These are phyloP conservation scores for Isichthys henryi DNA, from an alignment of 2,113 vertebrate species.

Conservation along the genomic window DNA sequence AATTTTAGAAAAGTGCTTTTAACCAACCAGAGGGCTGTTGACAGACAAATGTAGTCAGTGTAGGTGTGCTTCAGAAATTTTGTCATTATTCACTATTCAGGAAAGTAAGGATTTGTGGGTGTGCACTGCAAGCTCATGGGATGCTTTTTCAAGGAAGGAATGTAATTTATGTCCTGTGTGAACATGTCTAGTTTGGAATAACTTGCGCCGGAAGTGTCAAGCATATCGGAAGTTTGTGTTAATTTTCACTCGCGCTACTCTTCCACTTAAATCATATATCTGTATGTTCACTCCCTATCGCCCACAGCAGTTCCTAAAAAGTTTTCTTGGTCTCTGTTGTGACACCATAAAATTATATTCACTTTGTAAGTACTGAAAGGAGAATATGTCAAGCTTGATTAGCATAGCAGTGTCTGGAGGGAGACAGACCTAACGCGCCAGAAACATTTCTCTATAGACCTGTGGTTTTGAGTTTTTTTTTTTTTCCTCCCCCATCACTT, in stretches of 20 bases:
- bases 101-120: not conserved
- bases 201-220: not conserved
- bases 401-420: not conserved
- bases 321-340: not conserved
- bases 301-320: not conserved
- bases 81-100: not conserved
- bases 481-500: constrained; percentile 4
- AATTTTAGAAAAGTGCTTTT: not conserved
- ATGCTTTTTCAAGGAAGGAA: constrained; percentile 2
- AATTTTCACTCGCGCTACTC: not conserved
- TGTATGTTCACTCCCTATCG: not conserved
- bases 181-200: constrained; percentile 18
- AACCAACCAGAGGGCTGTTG: not conserved
- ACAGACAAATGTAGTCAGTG: not conserved
- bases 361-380: not conserved
- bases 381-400: not conserved
- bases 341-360: not conserved
- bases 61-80: not conserved
- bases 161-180: constrained; percentile 8
- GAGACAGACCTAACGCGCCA: not conserved
- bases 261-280: not conserved
- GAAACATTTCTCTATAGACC: constrained; percentile 12
- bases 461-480: constrained; percentile 21
- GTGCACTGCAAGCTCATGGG: not conserved
- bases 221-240: not conserved